Base-by-base conservation (phyloP, 2,113 vertebrate species). In the Henicopernis longicauda region DNA sequence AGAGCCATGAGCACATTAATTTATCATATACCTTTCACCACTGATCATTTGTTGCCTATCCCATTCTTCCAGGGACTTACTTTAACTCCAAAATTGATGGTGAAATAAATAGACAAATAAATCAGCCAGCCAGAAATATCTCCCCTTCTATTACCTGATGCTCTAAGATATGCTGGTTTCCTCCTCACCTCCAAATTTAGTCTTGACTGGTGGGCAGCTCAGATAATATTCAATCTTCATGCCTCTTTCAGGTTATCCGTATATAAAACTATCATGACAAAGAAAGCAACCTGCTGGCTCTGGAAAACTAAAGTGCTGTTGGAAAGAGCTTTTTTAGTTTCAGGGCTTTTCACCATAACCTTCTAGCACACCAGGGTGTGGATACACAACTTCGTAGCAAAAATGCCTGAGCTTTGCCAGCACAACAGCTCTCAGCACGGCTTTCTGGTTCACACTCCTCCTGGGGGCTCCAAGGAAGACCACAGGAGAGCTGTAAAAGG, bases 51-150 rank as follows among this genome's bases (percentile, higher is more conserved):
- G 67, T 77, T 90, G 42, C 63, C 66, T 81, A 47, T 57, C 38
- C 63, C 44, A 59, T 96, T 93, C 90, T 92, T 42, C 47, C 52
- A 81, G 55, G n/a, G 71, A 73, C 82, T 92, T 65, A 57, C 62
- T 90, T 85, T 36, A 90, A 83, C 79, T 90, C 76, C 45, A 80
- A 40, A 96, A 93, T 47, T 90, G 86, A 97, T 90, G 74, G 71
- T 88, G 85, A 71, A 92, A 86, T 89, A 93, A 94, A 96, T 14
- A 93, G 88, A 45, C 42, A 96, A 92, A 95, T 94, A 97, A 93
- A 93, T 96, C 96, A 93, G 14, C 42, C 80, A 81, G 66, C 26
- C 47, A 92, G 72, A 93, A 83, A 78, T 86, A 78, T 63, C 67
- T 92, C 40, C 21, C 22, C 11, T 92, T 93, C 54, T 71, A 86